phyloP scores from a whole-genome alignment of 2,888 invertebrate species.

The Phengaris arion region DNA sequence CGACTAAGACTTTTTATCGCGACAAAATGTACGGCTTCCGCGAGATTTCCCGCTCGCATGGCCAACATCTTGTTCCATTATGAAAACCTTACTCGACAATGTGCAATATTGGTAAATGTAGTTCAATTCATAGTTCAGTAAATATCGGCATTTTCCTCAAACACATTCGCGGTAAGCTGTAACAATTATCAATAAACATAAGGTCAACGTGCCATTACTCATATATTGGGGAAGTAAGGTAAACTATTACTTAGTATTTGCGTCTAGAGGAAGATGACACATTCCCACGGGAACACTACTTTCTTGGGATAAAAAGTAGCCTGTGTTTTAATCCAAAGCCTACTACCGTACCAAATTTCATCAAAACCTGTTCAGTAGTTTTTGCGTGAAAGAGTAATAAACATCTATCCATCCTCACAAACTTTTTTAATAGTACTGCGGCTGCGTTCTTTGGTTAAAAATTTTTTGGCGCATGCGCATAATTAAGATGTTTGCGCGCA shows the following conservation, averaged over 20 bases:
- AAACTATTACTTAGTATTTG: neutral
- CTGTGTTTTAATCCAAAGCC: too few relatives aligned
- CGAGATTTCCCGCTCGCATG: neutral
- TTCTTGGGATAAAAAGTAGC: too few relatives aligned
- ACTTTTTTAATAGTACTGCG: too few relatives aligned
- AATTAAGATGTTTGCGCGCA: too few relatives aligned
- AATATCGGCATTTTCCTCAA: slow-evolving; percentile 17
- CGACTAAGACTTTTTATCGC: neutral
- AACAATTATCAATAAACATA: slow-evolving; percentile 20
- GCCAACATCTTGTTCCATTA: neutral
- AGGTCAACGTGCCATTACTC: slow-evolving; percentile 30
- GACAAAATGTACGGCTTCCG: neutral
- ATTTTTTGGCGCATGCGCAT: too few relatives aligned
- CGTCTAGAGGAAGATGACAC: neutral
- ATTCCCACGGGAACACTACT: neutral
- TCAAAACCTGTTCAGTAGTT: too few relatives aligned
- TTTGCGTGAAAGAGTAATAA: too few relatives aligned
- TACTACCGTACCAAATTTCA: too few relatives aligned
- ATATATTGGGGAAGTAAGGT: slow-evolving; percentile 12
- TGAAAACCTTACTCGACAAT: neutral
- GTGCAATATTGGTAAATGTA: neutral
- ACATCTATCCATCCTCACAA: too few relatives aligned
- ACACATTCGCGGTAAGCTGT: slow-evolving; percentile 23
- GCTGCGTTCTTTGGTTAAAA: too few relatives aligned
- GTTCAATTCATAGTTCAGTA: neutral